These are phyloP conservation scores for Delphinus delphis DNA, from an alignment of 2,113 vertebrate genomes.

Conservation along the genomic window DNA sequence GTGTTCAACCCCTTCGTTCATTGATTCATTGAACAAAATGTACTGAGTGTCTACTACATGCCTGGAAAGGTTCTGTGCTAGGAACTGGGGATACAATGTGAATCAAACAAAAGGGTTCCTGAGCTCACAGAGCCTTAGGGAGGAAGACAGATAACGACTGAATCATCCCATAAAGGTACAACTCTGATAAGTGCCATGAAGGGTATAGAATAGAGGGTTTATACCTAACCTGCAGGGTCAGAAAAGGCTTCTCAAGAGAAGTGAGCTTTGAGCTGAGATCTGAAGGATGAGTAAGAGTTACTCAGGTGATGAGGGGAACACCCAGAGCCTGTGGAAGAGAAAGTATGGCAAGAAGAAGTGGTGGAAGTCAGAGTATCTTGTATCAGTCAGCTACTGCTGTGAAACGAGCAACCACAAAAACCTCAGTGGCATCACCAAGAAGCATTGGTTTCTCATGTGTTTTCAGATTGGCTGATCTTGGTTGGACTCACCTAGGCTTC, in stretches of 20 bases:
- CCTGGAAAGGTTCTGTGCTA: background rate
- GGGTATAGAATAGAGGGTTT: accelerated
- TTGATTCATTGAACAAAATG: background rate
- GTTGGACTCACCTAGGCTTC: background rate
- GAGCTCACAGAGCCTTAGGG: background rate
- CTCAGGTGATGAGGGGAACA: background rate
- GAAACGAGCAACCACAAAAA: background rate
- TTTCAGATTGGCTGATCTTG: background rate
- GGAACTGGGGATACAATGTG: too few species aligned
- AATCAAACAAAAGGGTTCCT: background rate
- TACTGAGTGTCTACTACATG: background rate
- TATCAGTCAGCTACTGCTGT: background rate
- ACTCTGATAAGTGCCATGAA: background rate
- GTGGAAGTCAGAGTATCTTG: background rate
- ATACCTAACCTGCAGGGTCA: too few species aligned
- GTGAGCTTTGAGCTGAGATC: background rate
- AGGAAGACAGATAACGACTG: background rate
- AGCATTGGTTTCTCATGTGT: background rate
- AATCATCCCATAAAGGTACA: background rate
- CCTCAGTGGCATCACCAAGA: background rate
- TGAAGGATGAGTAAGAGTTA: background rate
- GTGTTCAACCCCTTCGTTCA: background rate
- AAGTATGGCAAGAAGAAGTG: background rate
- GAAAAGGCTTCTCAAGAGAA: background rate
- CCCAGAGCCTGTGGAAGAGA: background rate